These are phyloP conservation scores for Vulpes vulpes DNA, from an alignment of 2,113 vertebrate species.

Conservation along the genomic window DNA sequence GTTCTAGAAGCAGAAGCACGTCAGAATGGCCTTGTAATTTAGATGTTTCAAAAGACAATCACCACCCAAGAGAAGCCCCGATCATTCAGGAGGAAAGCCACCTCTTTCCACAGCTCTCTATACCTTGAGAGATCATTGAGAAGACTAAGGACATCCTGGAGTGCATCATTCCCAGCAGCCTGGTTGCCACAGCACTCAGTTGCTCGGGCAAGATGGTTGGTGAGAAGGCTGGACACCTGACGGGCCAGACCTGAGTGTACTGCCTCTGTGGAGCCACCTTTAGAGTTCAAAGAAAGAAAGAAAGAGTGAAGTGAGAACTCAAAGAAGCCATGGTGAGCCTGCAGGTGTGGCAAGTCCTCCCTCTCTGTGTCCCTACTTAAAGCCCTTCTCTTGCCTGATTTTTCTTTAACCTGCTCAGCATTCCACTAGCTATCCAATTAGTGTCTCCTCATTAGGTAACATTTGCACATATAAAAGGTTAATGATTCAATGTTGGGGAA, in stretches of 20 bases:
- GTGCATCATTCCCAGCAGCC: conserved; percentile 97
- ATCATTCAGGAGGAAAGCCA: neutral
- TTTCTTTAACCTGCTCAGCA: neutral
- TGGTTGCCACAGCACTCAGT: conserved; percentile 98
- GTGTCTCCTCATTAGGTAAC: neutral
- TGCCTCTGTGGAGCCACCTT: conserved; percentile 96
- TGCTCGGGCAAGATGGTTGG: conserved; percentile 97
- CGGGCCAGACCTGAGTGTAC: conserved; percentile 98
- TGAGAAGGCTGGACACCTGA: conserved; percentile 97
- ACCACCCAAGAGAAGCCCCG: neutral
- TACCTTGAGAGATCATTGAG: conserved; percentile 98
- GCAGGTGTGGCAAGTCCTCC: fast-evolving
- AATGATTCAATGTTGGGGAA: neutral
- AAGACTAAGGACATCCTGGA: conserved; percentile 98
- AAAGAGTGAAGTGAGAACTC: neutral
- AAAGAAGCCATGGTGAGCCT: neutral
- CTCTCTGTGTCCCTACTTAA: neutral
- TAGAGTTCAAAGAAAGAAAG: neutral
- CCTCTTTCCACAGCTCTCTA: neutral
- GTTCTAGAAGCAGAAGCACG: neutral
- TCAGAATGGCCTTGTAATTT: neutral
- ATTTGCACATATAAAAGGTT: neutral
- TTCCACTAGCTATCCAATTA: neutral
- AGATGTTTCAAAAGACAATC: neutral
- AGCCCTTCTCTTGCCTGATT: neutral